These are phyloP conservation scores for Drosophila kanapiae DNA, from an alignment of 1,140 invertebrate species.

Conservation along the genomic window DNA sequence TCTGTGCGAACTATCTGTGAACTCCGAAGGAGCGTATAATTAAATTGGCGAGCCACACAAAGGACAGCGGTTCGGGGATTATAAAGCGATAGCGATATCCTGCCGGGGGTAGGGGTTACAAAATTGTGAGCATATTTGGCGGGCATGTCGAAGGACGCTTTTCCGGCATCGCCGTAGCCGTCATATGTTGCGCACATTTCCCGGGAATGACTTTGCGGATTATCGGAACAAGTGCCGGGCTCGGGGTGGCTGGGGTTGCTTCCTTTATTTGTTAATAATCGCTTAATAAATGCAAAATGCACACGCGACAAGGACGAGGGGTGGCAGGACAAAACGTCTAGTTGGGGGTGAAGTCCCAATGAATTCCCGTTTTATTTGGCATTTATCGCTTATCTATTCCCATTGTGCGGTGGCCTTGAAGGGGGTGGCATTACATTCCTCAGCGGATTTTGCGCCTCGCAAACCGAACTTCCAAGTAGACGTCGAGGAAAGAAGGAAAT, in stretches of 20 bases:
- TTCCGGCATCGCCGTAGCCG: constrained; percentile 22
- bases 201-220: constrained; percentile 83
- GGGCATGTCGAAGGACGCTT: constrained; percentile 54
- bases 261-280: constrained; percentile 83
- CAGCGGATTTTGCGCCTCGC: constrained; percentile 11
- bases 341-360: neutral
- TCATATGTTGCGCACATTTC: constrained; percentile 81
- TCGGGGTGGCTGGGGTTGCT: constrained; percentile 38
- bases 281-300: constrained; percentile 85
- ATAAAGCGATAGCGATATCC: constrained; percentile 61
- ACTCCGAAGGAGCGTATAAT: constrained; percentile 49
- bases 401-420: constrained; percentile 50
- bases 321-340: neutral
- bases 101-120: neutral
- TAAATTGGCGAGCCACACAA: constrained; percentile 72
- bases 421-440: constrained; percentile 36
- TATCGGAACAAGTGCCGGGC: constrained; percentile 59
- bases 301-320: constrained; percentile 47
- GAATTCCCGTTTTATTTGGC: constrained; percentile 61
- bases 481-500: neutral
- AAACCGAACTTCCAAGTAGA: constrained; percentile 75
- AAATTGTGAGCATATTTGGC: constrained; percentile 84
- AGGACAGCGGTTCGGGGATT: constrained; percentile 67
- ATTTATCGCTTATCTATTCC: constrained; percentile 79
- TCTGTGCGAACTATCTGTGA: neutral